Evolutionary conservation across 2,113 vertebrate genomes (phyloP), one percentile per base, ranked within the genome.

Genomic region (Stigmatopora nigra): DNA sequence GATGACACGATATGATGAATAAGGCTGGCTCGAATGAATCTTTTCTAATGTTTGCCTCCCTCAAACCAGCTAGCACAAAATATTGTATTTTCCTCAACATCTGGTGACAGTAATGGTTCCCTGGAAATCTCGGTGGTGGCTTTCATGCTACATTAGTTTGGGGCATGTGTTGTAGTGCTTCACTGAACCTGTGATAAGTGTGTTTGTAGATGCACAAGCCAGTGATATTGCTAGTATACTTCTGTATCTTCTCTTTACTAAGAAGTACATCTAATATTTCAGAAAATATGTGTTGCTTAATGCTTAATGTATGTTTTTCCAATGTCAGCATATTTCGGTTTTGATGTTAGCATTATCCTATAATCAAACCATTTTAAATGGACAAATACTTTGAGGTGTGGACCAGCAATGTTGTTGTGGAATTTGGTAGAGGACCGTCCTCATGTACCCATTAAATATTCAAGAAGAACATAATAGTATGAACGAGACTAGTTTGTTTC

Each of bases 41-140:
- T 56, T 47, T 36, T 35, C 67, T 82, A 76, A 71, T 65, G 70
- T 78, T 65, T 52, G 81, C 82, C 78, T 86, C 61, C 79, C 73
- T 73, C 59, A 62, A 64, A 41, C 47, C 38, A 65, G 31, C 38
- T 41, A 41, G 8, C 38, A 41, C 38, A 41, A 41, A 41, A 41
- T 41, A 41, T 41, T 41, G 38, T 41, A 41, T 41, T 41, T 41
- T 41, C 38, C 38, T 41, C 38, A 77, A 78, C 78, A 82, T 88
- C 79, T 86, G 86, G 63, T 56, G 77, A 70, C 48, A 48, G 70
- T 17, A 88, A 90, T 91, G 68, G 52, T 65, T 83, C 83, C 79
- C 84, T 62, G 71, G 66, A 69, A 80, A 73, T 77, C 70, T 82
- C 75, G 86, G 78, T 84, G 81, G 83, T 77, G 78, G 72, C 68